Conservation (phyloP, 2,113 vertebrate genomes). For the Eonycteris spelaea region DNA sequence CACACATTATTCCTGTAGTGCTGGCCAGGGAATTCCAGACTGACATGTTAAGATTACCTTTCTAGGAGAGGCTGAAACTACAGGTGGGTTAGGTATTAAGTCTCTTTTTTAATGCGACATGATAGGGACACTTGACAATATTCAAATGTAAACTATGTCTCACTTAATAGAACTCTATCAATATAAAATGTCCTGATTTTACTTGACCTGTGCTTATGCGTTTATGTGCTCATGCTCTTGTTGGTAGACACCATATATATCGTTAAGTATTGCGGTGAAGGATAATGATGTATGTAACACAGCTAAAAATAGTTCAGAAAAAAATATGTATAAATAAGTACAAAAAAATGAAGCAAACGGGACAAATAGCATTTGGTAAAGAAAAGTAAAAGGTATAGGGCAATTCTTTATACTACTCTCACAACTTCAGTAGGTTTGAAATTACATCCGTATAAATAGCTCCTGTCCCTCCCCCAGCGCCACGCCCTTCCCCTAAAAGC, state of each 20-base stretch:
- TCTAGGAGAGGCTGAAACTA: background rate
- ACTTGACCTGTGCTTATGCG: background rate
- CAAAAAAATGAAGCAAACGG: background rate
- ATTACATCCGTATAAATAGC: background rate
- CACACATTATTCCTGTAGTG: background rate
- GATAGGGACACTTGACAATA: background rate
- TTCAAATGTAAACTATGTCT: background rate
- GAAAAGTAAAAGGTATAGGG: background rate
- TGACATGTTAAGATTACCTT: background rate
- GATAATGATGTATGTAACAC: background rate
- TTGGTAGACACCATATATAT: background rate
- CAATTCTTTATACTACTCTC: background rate
- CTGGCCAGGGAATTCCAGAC: background rate
- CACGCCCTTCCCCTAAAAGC: rapidly evolving
- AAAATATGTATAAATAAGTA: background rate
- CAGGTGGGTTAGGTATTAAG: background rate
- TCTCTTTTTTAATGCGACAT: background rate
- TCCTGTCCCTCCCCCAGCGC: background rate
- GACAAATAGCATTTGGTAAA: background rate
- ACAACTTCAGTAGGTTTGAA: background rate
- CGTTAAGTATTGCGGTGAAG: background rate
- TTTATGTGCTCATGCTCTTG: background rate
- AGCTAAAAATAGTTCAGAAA: background rate
- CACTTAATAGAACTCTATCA: background rate
- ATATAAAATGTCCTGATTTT: background rate